Evolutionary conservation across 2,113 vertebrate genomes (phyloP), one percentile per base, ranked within the genome.

Genomic region (Emberiza fucata): DNA sequence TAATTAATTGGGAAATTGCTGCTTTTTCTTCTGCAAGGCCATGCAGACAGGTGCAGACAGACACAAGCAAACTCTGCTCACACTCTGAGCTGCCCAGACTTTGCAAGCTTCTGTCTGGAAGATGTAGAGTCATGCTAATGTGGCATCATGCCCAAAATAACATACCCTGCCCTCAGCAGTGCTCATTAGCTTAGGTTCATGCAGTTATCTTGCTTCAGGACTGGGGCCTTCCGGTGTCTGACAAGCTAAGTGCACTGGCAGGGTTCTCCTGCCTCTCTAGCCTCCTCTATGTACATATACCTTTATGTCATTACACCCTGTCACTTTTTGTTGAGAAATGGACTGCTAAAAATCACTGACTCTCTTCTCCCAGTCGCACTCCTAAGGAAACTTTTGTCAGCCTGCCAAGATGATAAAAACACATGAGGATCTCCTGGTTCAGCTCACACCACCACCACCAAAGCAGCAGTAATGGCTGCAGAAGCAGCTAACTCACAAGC

Each of bases 131-230:
- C 68, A 81, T 44, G 60, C 29, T 82, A 78, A 72, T 59, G 35
- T 93, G 94, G 94, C 96, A 93, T 54, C 35, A 61, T 90, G 91
- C 94, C 95, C 92, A 93, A 95, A 86, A 71, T 66, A 93, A 92
- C 86, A 94, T 73, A 86, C 50, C 27, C 85, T 86, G 75, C 59
- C 56, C 90, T 81, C 88, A 81, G 88, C 72, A 90, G 51, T 47
- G 76, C 71, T 92, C 92, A 81, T 92, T 92, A 90, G 64, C 72
- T 86, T 25, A 81, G 56, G 56, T 63, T 94, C 83, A 70, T 77
- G 68, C 45, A 50, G 45, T 92, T 86, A 93, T 92, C 91, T 83
- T 70, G 75, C 64, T 88, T 83, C 63, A 94, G 64, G 78, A 72
- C n/a, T n/a, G 20, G 17, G 63, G 66, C 75, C 75, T 95, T 90